Conservation (phyloP, 2,888 invertebrate genomes). For the Anthrax anthrax region DNA sequence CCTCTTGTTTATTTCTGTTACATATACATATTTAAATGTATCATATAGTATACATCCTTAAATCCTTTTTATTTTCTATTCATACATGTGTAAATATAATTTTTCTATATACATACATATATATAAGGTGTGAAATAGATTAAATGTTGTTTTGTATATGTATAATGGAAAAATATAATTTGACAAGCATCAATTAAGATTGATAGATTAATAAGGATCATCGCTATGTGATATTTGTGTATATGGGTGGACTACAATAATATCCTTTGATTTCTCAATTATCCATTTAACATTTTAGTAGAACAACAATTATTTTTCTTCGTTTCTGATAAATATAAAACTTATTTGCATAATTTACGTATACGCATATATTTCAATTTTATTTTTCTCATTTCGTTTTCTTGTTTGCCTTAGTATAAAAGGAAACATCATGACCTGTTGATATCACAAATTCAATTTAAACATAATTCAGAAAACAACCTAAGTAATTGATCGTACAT, state of each 20-base stretch:
- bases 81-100: too few relatives aligned
- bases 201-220: constrained; percentile 1
- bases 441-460: not conserved
- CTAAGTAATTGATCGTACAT: too few relatives aligned
- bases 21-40: too few relatives aligned
- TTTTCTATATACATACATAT: not conserved
- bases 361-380: too few relatives aligned
- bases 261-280: not conserved
- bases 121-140: not conserved
- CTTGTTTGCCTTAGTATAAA: not conserved
- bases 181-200: constrained; percentile 2
- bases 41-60: too few relatives aligned
- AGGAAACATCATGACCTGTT: not conserved
- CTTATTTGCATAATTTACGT: too few relatives aligned
- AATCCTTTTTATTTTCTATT: too few relatives aligned
- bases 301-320: too few relatives aligned
- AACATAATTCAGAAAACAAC: not conserved
- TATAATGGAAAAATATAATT: not conserved
- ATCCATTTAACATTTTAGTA: too few relatives aligned
- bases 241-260: not conserved
- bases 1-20: not conserved
- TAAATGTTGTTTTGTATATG: too few relatives aligned
- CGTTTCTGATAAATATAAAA: too few relatives aligned
- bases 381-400: too few relatives aligned
- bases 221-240: not conserved